Evolutionary conservation across 2,797 vertebrate species (phyloP).

Genomic region (Urosaurus nigricauda): DNA sequence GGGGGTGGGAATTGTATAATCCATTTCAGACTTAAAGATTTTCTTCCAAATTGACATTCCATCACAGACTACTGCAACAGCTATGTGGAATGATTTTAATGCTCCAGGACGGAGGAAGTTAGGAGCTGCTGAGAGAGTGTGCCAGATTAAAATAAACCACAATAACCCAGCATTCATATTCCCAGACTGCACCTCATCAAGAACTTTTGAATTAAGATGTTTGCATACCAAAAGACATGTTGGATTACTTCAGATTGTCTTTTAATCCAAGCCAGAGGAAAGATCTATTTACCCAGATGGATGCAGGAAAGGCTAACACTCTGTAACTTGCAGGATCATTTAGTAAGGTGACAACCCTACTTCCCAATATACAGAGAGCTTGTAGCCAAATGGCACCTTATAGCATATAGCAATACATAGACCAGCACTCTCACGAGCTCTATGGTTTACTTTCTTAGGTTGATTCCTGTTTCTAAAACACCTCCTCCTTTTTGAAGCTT

Average conservation of each 20-base stretch:
- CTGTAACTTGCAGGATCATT: background rate
- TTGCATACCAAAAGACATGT: background rate
- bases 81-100: slow-evolving; percentile 27
- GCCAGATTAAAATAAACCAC: background rate
- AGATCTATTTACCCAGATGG: background rate
- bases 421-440: no score
- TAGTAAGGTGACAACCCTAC: background rate
- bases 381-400: background rate
- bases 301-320: background rate
- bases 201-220: background rate
- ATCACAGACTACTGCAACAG: slow-evolving; percentile 12
- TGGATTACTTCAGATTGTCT: background rate
- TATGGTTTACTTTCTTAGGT: no score
- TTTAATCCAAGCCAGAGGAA: background rate
- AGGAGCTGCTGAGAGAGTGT: background rate
- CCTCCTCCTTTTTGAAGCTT: no score
- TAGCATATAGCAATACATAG: no score
- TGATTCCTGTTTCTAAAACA: no score
- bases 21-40: slow-evolving; percentile 58
- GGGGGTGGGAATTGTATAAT: slow-evolving; percentile 38
- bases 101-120: background rate
- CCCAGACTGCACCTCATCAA: no score
- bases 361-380: background rate
- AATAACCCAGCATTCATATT: no score
- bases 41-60: slow-evolving; percentile 53